Base-by-base conservation (phyloP, 2,888 invertebrate species). In the Drosophila crucigera region DNA sequence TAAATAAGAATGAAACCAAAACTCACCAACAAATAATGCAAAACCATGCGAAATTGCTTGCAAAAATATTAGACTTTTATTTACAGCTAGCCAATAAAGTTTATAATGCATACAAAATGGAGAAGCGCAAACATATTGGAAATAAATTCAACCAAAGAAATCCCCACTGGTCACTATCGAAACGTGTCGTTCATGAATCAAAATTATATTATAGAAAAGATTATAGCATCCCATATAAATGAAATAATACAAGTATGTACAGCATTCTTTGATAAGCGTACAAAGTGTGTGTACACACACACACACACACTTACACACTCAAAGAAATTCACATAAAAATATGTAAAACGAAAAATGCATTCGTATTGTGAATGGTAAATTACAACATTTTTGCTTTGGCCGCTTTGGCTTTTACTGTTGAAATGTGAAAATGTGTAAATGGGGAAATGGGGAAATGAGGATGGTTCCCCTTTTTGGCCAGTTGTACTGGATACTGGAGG, bases 341-440 rank as follows among this genome's bases (percentile, higher is more conserved):
- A 58, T 64, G 35, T 37, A 35, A 31, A 49, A 62, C 55, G 66
- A 49, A 66, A 73, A 65, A 61, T 52, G 37, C 58, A 76, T 66
- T 62, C 54, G 71, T 52, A 61, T 43, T 68, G 64, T 60, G 50
- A 68, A 78, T 68, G 64, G 49, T 59, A 77, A 74, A 70, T 78
- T 70, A 63, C 60, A 78, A 70, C 70, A 58, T 53, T 66, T 66
- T 59, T 50, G 28, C 75, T 67, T 77, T 71, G 58, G 59, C 22
- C 22, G 49, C 35, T 49, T 43, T 53, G 67, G 10, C 67, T 62
- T 37, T 19, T 37, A 52, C 59, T 43, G 55, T 33, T 49, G 31
- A 37, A 37, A 25, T 22, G 28, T 2, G n/a, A 35, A 25, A 47
- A 47, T 47, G 37, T 0, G 37, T 0, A 37, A 37, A 37, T 37